These are phyloP conservation scores for Ischnus inquisitorius DNA, from an alignment of 2,888 invertebrate genomes.

Conservation along the genomic window DNA sequence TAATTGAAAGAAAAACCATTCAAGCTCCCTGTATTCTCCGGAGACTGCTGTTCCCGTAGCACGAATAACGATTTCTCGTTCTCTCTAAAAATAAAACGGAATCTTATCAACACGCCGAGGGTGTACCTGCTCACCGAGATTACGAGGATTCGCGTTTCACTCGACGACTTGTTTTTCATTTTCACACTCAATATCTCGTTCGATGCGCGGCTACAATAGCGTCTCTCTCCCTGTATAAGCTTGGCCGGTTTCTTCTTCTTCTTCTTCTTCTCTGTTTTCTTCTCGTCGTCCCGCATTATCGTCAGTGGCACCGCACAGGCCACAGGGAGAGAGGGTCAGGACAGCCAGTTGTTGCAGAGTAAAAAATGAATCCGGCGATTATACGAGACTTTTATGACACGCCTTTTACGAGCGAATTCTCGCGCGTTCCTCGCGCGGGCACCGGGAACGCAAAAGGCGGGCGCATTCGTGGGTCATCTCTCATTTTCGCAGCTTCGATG, in stretches of 20 bases:
- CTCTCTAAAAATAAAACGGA: conserved; percentile 62
- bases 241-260: not conserved
- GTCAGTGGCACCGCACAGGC: conserved; percentile 1
- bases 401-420: conserved; percentile 76
- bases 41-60: not conserved
- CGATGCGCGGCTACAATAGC: not conserved
- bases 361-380: conserved; percentile 66
- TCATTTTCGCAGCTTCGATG: conserved; percentile 71
- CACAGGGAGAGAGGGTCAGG: conserved; percentile 7
- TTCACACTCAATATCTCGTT: not conserved
- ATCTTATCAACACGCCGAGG: conserved; percentile 51
- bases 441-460: conserved; percentile 15
- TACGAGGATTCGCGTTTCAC: conserved; percentile 60
- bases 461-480: conserved; percentile 66
- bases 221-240: conserved; percentile 11
- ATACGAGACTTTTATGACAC: conserved; percentile 69
- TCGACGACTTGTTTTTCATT: conserved; percentile 36
- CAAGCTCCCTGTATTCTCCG: not conserved
- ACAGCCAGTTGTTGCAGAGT: conserved; percentile 45
- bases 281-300: conserved; percentile 6
- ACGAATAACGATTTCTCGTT: conserved; percentile 14
- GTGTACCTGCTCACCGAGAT: conserved; percentile 51
- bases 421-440: conserved; percentile 63
- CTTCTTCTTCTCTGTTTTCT: not conserved
- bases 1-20: no score